Conservation (phyloP, 2,113 vertebrate species). For the Argyrosomus japonicus region DNA sequence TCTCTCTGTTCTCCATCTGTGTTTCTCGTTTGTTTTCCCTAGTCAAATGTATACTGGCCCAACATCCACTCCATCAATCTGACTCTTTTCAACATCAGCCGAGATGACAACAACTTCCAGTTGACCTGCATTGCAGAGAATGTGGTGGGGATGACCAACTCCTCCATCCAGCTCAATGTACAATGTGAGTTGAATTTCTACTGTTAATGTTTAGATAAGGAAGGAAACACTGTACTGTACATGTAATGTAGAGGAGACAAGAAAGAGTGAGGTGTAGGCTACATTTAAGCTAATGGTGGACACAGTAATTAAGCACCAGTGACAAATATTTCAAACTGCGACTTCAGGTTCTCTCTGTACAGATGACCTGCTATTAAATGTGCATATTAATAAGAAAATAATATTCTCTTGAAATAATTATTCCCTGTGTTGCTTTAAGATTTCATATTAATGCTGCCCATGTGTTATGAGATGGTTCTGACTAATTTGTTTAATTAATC, state of each 20-base stretch:
- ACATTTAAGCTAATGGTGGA: not conserved
- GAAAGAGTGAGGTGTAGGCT: too few relatives aligned
- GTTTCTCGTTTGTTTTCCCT: constrained; percentile 16
- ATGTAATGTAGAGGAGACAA: not conserved
- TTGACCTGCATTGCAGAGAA: constrained; percentile 97
- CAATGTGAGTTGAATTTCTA: constrained; percentile 88
- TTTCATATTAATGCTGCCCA: constrained; percentile 15
- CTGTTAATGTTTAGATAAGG: not conserved
- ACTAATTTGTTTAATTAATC: constrained; percentile 31
- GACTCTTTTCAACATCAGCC: constrained; percentile 94
- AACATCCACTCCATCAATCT: constrained; percentile 97
- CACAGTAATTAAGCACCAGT: not conserved
- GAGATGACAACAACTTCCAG: constrained; percentile 94
- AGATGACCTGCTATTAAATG: not conserved
- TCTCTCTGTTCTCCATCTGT: not conserved
- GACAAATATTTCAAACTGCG: not conserved
- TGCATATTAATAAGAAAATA: constrained; percentile 5
- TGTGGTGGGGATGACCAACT: constrained; percentile 97
- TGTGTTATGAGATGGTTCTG: constrained; percentile 5
- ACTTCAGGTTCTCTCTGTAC: not conserved
- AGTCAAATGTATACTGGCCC: constrained; percentile 97
- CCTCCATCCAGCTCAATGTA: constrained; percentile 93
- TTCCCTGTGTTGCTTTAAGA: not conserved
- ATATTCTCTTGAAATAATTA: not conserved
- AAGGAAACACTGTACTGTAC: not conserved